phyloP scores from a whole-genome alignment of 2,888 invertebrate species.

The Abrostola tripartita region DNA sequence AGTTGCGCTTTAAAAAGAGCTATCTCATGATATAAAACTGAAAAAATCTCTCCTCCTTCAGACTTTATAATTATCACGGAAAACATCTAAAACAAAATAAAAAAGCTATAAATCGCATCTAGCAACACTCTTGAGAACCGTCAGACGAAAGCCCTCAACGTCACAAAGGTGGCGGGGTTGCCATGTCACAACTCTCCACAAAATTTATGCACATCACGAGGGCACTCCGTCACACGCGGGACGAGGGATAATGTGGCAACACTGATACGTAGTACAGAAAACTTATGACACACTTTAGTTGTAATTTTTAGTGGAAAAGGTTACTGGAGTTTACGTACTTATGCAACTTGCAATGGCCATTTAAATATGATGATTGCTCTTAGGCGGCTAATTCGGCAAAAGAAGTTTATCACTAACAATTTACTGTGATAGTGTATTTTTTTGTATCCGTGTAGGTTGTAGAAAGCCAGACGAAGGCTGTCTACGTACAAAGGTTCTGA shows the following conservation, averaged over 20 bases:
- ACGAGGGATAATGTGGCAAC: conserved; percentile 62
- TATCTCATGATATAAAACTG: too few relatives aligned
- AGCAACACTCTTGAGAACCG: conserved; percentile 52
- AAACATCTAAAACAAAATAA: conserved; percentile 42
- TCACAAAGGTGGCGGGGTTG: conserved; percentile 68
- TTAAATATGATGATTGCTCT: too few relatives aligned
- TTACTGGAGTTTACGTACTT: neutral
- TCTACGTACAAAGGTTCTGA: too few relatives aligned
- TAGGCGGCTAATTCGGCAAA: too few relatives aligned
- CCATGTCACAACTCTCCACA: conserved; percentile 72
- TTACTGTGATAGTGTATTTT: too few relatives aligned
- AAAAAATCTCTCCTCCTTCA: neutral
- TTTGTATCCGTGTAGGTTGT: too few relatives aligned
- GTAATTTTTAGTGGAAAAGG: too few relatives aligned
- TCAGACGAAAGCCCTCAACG: conserved; percentile 63
- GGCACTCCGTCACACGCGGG: conserved; percentile 71
- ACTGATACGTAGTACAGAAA: conserved; percentile 51
- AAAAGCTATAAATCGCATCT: conserved; percentile 53
- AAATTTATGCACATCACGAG: conserved; percentile 81
- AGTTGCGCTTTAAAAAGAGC: too few relatives aligned
- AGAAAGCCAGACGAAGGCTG: too few relatives aligned
- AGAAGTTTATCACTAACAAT: too few relatives aligned
- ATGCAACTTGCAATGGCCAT: too few relatives aligned
- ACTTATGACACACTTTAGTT: conserved; percentile 29
- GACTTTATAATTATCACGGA: neutral